Conservation (phyloP, 2,797 vertebrate species). For the Liparis tanakae region DNA sequence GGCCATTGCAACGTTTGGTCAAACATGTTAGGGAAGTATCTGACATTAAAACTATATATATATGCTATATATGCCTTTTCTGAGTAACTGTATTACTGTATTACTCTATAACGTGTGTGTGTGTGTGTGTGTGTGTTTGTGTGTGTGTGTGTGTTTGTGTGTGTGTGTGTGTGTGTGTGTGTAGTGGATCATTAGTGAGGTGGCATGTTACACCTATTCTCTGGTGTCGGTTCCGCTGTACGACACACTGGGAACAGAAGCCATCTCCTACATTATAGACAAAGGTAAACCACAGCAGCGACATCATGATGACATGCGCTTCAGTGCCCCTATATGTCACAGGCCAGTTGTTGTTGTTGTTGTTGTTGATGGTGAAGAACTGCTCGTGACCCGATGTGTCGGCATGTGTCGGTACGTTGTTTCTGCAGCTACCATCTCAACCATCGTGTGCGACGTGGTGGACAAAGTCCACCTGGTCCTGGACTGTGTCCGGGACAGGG, state of each 20-base stretch:
- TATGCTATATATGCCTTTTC: background rate
- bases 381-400: background rate
- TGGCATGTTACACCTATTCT: conserved; percentile 91
- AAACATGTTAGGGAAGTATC: too few species aligned
- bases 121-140: conserved; percentile 42
- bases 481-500: conserved; percentile 79
- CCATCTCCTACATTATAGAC: conserved; percentile 89
- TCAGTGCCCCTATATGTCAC: background rate
- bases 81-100: background rate
- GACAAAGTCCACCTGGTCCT: conserved; percentile 88
- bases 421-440: conserved; percentile 71
- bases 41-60: too few species aligned
- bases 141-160: too few species aligned
- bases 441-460: conserved; percentile 89
- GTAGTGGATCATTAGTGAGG: conserved; percentile 91
- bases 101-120: background rate
- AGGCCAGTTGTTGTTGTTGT: too few species aligned
- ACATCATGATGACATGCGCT: too few species aligned
- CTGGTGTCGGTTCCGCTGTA: conserved; percentile 93
- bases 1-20: too few species aligned
- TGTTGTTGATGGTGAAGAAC: background rate
- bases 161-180: conserved; percentile 40
- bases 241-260: conserved; percentile 91
- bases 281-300: conserved; percentile 81
- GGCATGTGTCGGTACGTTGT: background rate